Conservation (phyloP, 2,113 vertebrate genomes). For the Potamarius usumacintae region DNA sequence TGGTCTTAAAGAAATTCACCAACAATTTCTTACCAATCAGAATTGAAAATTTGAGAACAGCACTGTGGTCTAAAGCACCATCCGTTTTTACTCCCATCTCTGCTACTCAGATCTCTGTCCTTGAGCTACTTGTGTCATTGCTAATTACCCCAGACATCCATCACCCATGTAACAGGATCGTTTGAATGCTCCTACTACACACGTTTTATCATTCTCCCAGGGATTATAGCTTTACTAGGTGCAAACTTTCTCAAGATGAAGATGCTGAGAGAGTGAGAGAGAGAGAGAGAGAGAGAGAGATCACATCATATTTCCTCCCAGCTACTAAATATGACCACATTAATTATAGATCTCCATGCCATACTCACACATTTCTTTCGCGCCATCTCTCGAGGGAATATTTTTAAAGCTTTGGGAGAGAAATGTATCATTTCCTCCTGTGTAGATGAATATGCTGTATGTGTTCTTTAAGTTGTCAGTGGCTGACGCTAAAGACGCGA, state of each 20-base stretch:
- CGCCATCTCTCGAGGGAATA: conserved; percentile 1
- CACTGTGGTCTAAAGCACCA: background rate
- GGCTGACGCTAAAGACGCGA: background rate
- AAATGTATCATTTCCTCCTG: conserved; percentile 38
- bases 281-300: background rate
- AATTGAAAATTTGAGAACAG: background rate
- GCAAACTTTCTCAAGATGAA: conserved; percentile 24
- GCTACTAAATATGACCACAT: conserved; percentile 50
- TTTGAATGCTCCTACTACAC: conserved; percentile 25
- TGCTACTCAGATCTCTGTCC: background rate
- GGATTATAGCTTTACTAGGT: conserved; percentile 42
- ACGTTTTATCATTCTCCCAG: conserved; percentile 22
- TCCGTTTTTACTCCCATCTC: background rate
- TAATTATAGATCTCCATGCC: conserved; percentile 50
- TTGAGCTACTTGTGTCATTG: background rate
- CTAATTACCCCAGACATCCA: conserved; percentile 45
- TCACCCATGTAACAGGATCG: conserved; percentile 27
- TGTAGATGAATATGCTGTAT: background rate
- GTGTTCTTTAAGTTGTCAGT: conserved; percentile 43
- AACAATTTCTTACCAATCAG: background rate
- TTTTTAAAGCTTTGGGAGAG: conserved; percentile 38
- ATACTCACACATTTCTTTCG: conserved; percentile 24
- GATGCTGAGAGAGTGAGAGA: background rate
- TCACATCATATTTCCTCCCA: conserved; percentile 19
- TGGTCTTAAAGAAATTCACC: background rate